Base-by-base conservation (phyloP, 2,888 invertebrate species). In the Dione juno region DNA sequence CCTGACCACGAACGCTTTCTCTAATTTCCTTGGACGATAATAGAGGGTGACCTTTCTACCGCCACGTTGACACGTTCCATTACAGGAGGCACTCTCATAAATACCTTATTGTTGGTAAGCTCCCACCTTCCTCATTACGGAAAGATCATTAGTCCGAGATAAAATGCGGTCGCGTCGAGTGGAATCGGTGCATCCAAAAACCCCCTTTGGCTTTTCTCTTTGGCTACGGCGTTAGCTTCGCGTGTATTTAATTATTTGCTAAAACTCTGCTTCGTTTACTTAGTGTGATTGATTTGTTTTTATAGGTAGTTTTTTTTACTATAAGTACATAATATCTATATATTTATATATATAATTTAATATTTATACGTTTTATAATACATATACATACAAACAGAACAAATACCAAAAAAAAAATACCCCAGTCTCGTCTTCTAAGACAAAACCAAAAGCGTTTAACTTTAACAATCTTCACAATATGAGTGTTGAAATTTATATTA, bases 71-170 rank as follows among this genome's bases (percentile, higher is more conserved):
- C 89, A 85, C 84, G 82, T 82, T 84, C 88, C 88, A 91, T 91
- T 91, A 90, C 82, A 76, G 80, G 76, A 82, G 86, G 88, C 81
- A 87, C 83, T 88, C 89, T 89, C 90, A 90, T 90, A 90, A 90
- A 91, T 90, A 90, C 87, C 89, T 90, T 90, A 91, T 90, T 90
- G 90, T 88, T 85, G 81, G 83, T 80, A 78, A 77, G 81, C 79
- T 81, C 81, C 81, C 84, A 81, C 83, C 85, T 83, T 84, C 82
- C 90, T 90, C 90, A 91, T 90, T 92, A 90, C 87, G 76, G 77
- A 76, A 82, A 86, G 88, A 88, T 90, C 90, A 90, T 91, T 90
- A 90, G 88, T 85, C 80, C 83, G 83, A 84, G 90, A 90, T 92
- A 90, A 90, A 89, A 89, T 88, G 90, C 86, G 88, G 86, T 85